phyloP scores from a whole-genome alignment of 2,797 vertebrate species.

The Amblyraja radiata region DNA sequence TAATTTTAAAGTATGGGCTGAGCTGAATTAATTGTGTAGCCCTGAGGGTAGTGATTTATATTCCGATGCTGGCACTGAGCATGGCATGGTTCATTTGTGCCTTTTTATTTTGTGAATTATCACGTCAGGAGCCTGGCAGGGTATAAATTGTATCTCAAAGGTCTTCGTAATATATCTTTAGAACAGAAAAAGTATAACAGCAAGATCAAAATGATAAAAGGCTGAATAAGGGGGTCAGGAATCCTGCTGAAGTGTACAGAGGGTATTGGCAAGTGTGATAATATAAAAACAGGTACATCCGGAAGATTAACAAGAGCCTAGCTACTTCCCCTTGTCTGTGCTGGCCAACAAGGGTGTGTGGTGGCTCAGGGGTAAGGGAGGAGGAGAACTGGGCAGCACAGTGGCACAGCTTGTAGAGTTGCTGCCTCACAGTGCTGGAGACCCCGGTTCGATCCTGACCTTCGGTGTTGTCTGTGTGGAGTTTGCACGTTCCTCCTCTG shows the following conservation, averaged over 20 bases:
- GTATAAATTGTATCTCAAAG: neutral
- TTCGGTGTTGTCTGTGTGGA: no score
- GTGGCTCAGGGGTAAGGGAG: neutral
- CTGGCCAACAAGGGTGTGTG: no score
- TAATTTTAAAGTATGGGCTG: slow-evolving; percentile 17
- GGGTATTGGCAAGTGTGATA: neutral
- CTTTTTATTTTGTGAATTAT: slow-evolving; percentile 17
- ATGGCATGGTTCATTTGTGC: neutral
- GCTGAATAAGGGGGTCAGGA: neutral
- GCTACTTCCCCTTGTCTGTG: neutral
- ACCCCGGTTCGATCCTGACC: no score
- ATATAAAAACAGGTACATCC: neutral
- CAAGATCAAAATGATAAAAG: neutral
- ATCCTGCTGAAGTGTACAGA: neutral
- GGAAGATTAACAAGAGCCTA: neutral
- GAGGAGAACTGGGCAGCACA: no score
- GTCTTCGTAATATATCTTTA: neutral
- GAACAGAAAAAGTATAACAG: neutral
- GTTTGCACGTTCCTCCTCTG: no score
- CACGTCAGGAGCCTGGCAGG: neutral
- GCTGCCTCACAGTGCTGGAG: no score
- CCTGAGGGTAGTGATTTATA: slow-evolving; percentile 3
- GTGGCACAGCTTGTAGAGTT: no score
- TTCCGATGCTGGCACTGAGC: neutral
- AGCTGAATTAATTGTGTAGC: neutral